Conservation (phyloP, 64 coral and sea anemone species). For the Montipora foliosa region DNA sequence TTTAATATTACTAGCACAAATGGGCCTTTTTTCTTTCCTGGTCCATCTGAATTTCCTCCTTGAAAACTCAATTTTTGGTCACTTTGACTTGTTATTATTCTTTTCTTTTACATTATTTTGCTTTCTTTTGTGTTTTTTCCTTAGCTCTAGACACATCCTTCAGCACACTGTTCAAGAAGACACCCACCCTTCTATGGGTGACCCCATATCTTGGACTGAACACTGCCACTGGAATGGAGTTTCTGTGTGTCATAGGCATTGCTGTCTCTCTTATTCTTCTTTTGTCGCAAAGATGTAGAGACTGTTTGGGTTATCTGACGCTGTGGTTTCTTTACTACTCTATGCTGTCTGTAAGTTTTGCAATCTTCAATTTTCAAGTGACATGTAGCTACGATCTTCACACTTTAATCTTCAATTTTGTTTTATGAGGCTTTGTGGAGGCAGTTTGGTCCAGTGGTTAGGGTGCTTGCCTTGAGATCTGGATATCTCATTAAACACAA, state of each 20-base stretch:
- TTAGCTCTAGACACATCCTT: conserved; percentile 75
- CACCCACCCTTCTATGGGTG: conserved; percentile 85
- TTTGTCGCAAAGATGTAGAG: conserved; percentile 84
- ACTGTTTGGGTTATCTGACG: conserved; percentile 68
- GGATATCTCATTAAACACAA: too few species aligned
- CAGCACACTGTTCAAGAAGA: conserved; percentile 35
- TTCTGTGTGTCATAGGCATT: conserved; percentile 82
- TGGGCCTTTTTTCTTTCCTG: too few species aligned
- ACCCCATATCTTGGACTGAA: conserved; percentile 87
- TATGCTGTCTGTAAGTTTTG: conserved; percentile 61
- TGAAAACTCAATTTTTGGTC: too few species aligned
- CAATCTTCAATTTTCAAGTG: too few species aligned
- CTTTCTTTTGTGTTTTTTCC: neutral
- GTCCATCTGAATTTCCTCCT: too few species aligned
- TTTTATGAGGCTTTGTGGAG: too few species aligned
- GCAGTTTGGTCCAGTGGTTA: too few species aligned
- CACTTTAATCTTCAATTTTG: too few species aligned
- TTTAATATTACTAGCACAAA: too few species aligned
- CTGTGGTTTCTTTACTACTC: conserved; percentile 96
- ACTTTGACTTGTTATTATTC: neutral
- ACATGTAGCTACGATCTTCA: too few species aligned
- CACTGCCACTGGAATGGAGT: conserved; percentile 86
- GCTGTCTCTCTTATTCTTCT: conserved; percentile 72
- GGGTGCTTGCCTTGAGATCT: too few species aligned
- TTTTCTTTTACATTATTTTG: neutral